Base-by-base conservation (phyloP, 2,888 invertebrate genomes). In the Sinhomidia bicolor region DNA sequence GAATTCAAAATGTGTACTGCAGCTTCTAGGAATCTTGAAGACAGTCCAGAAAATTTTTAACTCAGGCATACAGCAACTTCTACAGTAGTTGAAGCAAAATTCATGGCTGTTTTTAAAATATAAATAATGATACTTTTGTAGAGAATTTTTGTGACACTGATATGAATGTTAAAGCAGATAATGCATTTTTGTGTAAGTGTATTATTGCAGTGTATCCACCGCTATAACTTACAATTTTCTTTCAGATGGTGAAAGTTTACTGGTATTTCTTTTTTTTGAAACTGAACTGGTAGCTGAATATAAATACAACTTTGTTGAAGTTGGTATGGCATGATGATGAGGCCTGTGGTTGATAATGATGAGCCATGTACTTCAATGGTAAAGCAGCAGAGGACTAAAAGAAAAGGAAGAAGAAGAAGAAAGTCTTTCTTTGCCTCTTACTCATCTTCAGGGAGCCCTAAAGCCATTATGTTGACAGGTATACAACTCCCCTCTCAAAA, bases 401-500 rank as follows among this genome's bases (percentile, higher is more conserved):
- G 68, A 68, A 68, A n/a, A n/a, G n/a, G 36, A 68, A 14, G 68
- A 68, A 47, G 82, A 84, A 62, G 44, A 76, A 76, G 82, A 74
- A 85, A 84, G 84, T 85, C 85, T 89, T 81, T 41, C 80, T 81
- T 85, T 85, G 85, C 81, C 85, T 85, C 89, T 85, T 74, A 17
- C 23, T 51, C 89, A 91, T 91, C 92, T 92, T 90, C 83, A 88
- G 92, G 92, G 91, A 92, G 88, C 91, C 88, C 86, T 92, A 92
- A 92, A 92, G 89, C 92, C 91, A 92, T 92, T 91, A 92, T 85
- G 91, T 88, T 92, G 91, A 92, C 92, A 92, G 91, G 91, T 92
- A 91, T 91, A 91, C 90, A 89, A 84, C 83, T 89, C 81, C 90
- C 90, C 82, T 88, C 89, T 91, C 91, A 91, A 91, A 92, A 91